phyloP scores from a whole-genome alignment of 2,888 invertebrate species.

The Polydrusus tereticollis region DNA sequence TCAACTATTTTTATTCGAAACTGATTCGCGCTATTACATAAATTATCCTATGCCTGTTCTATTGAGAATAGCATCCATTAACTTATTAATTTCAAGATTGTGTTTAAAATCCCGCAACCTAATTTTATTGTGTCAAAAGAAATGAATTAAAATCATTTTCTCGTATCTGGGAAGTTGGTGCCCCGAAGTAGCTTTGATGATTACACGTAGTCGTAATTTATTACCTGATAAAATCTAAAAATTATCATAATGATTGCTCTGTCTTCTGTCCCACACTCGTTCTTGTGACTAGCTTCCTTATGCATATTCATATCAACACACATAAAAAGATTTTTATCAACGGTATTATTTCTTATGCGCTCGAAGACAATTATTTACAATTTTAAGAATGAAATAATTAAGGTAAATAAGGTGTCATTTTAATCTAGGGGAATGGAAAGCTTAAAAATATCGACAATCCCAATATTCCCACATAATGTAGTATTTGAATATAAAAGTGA shows the following conservation, averaged over 20 bases:
- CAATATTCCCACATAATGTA: background rate
- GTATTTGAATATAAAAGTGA: too few relatives aligned
- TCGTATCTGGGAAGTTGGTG: conserved; percentile 42
- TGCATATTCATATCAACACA: conserved; percentile 51
- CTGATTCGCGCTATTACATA: background rate
- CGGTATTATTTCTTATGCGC: conserved; percentile 34
- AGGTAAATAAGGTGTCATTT: conserved; percentile 31
- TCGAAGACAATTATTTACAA: conserved; percentile 39
- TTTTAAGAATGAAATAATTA: conserved; percentile 43
- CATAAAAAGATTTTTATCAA: conserved; percentile 46
- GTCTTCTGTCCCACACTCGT: conserved; percentile 53
- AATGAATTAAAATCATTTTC: conserved; percentile 42
- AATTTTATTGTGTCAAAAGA: conserved; percentile 44
- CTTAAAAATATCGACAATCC: background rate
- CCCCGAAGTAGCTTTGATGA: conserved; percentile 46
- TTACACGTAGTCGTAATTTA: conserved; percentile 49
- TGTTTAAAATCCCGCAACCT: conserved; percentile 42
- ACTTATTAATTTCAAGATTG: background rate
- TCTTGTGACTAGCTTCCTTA: conserved; percentile 52
- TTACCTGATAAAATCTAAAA: conserved; percentile 50
- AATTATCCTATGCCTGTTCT: background rate
- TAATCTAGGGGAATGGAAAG: conserved; percentile 10
- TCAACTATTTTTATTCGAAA: background rate
- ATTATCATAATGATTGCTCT: conserved; percentile 54
- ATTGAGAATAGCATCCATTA: background rate